Evolutionary conservation across 1,140 invertebrate genomes (phyloP), one percentile per base, ranked within the genome.

Genomic region (Harlomillsia oculata): DNA sequence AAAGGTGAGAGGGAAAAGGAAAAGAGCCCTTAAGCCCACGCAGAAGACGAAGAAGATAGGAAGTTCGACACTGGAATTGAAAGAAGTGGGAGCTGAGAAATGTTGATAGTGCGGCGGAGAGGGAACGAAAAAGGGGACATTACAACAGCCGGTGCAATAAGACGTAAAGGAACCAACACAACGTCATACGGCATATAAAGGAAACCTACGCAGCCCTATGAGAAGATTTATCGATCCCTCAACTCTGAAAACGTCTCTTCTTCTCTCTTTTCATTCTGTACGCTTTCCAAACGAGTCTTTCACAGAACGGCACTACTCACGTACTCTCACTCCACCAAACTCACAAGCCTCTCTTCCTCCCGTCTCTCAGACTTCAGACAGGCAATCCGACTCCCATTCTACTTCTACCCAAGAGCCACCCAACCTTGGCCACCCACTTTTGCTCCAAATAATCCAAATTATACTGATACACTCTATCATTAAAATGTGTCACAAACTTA

Each of bases 351-450:
- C 46, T 49, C 32, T 34, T 34, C 32, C n/a, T 34, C 32, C 32
- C n/a, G 8, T 34, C 32, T 34, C 32, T 9, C 32, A 34, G n/a
- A 34, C n/a, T n/a, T n/a, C 9, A 34, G 32, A 34, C 32, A 34
- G 32, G 32, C 9, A 34, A 20, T 45, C 25, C 21, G 5, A 41
- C 4, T 36, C 5, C 18, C 5, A 36, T 36, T 36, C 25, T 45
- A 45, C 11, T 29, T 16, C 13, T n/a, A 45, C 8, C 18, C 25
- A 28, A n/a, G n/a, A 45, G 43, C 34, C 54, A 61, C 59, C 59
- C 59, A 39, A 36, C 55, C 59, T 41, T 34, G 48, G 30, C 59
- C 59, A 56, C 59, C 59, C 59, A 61, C 59, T 60, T 52, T 34
- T 55, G 8, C 36, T 46, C 51, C 30, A n/a, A n/a, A n/a, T 26